Percentiles rank a stretch among this genome's conserved stretches.
Evolutionary conservation across 2,888 invertebrate species (phyloP).

Genomic region (Pollenia griseotomentosa): DNA sequence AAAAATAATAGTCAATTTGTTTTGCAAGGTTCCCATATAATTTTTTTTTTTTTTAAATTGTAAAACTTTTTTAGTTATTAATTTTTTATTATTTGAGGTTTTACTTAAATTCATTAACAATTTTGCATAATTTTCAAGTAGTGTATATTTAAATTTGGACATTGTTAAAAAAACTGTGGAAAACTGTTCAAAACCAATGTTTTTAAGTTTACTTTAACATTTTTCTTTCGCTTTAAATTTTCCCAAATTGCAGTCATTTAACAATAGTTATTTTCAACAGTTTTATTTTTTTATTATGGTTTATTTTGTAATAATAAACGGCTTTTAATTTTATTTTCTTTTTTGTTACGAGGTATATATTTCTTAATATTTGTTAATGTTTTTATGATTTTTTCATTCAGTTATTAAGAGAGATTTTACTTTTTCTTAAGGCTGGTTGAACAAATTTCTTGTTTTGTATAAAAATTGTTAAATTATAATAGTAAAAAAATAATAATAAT

Average conservation of each 20-base stretch:
- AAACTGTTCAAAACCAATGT: too few species aligned
- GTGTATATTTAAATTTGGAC: too few species aligned
- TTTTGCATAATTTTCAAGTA: too few species aligned
- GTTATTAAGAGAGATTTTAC: conserved; percentile 28
- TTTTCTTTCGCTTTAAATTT: conserved; percentile 11
- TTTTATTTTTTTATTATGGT: conserved; percentile 37
- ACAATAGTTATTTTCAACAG: conserved; percentile 52
- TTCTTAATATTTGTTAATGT: conserved; percentile 46
- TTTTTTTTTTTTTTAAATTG: too few species aligned
- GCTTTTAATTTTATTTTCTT: conserved; percentile 42
- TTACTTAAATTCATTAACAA: too few species aligned
- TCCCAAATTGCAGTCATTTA: conserved; percentile 20
- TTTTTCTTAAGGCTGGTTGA: conserved; percentile 52
- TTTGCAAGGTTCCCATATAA: too few species aligned
- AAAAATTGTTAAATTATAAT: conserved; percentile 27
- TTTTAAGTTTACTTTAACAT: not conserved
- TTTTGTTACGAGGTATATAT: conserved; percentile 71
- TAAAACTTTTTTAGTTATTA: too few species aligned
- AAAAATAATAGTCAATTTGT: too few species aligned
- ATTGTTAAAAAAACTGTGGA: too few species aligned
- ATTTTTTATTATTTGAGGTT: too few species aligned
- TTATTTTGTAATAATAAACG: conserved; percentile 38
- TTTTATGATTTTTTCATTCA: conserved; percentile 47
- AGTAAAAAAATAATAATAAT: conserved; percentile 19
- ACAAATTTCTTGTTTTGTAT: conserved; percentile 5